Evolutionary conservation across 2,113 vertebrate species (phyloP).

Genomic region (Nestor notabilis): DNA sequence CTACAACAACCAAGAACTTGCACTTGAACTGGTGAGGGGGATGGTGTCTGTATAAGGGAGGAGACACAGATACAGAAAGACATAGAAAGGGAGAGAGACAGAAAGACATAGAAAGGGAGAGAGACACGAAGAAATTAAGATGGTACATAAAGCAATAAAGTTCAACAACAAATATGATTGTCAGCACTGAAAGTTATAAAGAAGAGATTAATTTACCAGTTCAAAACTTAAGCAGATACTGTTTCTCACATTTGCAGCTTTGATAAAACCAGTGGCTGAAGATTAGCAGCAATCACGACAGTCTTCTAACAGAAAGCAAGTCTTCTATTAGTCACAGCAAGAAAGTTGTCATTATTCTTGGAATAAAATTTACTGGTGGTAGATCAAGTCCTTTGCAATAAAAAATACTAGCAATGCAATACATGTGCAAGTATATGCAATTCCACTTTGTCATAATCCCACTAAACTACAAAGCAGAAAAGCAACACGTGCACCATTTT

Average conservation of each 20-base stretch:
- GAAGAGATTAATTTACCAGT: neutral
- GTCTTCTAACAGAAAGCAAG: neutral
- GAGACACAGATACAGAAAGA: neutral
- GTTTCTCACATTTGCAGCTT: neutral
- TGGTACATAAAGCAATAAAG: neutral
- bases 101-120: neutral
- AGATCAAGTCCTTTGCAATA: neutral
- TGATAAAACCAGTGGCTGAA: neutral
- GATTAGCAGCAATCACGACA: neutral
- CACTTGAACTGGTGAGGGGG: neutral
- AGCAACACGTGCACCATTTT: neutral
- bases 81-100: neutral
- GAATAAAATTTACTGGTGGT: neutral
- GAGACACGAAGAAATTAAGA: neutral
- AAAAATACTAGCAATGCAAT: neutral
- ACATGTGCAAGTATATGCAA: neutral
- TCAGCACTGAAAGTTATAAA: neutral
- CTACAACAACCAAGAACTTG: neutral
- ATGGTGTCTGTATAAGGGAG: accelerated
- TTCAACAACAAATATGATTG: neutral
- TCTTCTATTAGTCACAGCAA: neutral
- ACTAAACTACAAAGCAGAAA: neutral
- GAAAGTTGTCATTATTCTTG: neutral
- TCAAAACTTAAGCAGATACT: neutral
- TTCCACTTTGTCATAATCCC: neutral